These are phyloP conservation scores for Anarsia innoxiella DNA, from an alignment of 2,888 invertebrate species.

Conservation along the genomic window DNA sequence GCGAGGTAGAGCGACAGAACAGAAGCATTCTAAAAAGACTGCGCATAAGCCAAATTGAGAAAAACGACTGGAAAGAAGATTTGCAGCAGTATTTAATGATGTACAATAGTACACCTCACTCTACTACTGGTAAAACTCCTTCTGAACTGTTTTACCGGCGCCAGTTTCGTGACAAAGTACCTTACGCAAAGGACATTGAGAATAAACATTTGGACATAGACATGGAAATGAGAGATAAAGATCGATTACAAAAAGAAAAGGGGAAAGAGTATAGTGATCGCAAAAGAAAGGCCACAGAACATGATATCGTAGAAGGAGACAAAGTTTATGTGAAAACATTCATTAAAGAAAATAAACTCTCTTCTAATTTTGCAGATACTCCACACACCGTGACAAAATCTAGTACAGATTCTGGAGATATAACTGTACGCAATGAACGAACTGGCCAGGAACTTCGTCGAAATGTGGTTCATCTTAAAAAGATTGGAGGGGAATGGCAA, in stretches of 20 bases:
- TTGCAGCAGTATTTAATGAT: constrained; percentile 14
- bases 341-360: constrained; percentile 14
- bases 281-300: constrained; percentile 16
- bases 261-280: constrained; percentile 18
- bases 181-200: constrained; percentile 9
- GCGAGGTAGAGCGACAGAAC: constrained; percentile 20
- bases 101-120: constrained; percentile 21
- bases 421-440: constrained; percentile 10
- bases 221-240: constrained; percentile 20
- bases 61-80: constrained; percentile 11
- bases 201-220: constrained; percentile 14
- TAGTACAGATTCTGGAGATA: constrained; percentile 6
- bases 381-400: constrained; percentile 10
- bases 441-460: constrained; percentile 11
- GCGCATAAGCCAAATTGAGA: constrained; percentile 9
- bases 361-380: constrained; percentile 5
- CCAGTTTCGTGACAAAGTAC: constrained; percentile 17
- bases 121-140: constrained; percentile 18
- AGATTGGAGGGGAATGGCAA: constrained; percentile 13
- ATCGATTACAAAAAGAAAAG: constrained; percentile 20
- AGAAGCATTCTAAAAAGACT: constrained; percentile 15
- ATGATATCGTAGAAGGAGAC: constrained; percentile 16
- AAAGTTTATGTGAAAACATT: constrained; percentile 17
- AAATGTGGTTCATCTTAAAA: constrained; percentile 19
- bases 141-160: constrained; percentile 19